Percentiles rank a stretch among this genome's conserved stretches.
Evolutionary conservation across 2,113 vertebrate genomes (phyloP).

Genomic region (Myrmophylax atrothorax): DNA sequence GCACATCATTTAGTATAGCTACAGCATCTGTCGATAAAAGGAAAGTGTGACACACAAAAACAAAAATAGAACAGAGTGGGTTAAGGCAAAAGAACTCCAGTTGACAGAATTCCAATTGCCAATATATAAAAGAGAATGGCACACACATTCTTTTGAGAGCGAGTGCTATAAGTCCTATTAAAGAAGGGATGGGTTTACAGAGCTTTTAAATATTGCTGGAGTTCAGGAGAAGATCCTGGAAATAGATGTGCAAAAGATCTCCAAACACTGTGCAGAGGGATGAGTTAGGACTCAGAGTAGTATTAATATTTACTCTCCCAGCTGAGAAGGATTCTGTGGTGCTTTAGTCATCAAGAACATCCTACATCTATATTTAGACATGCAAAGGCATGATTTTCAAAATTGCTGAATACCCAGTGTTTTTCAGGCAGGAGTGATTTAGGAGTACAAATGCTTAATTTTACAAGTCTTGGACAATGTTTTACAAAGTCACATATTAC

Average conservation of each 20-base stretch:
- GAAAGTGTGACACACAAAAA: neutral
- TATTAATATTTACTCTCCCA: slow-evolving; percentile 23
- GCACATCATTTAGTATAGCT: neutral
- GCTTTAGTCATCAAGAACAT: neutral
- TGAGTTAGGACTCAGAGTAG: neutral
- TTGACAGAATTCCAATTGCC: slow-evolving; percentile 34
- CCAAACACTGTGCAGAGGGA: neutral
- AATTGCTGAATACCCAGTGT: neutral
- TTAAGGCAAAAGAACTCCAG: neutral
- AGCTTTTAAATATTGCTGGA: slow-evolving; percentile 12
- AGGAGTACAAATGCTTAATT: slow-evolving; percentile 1
- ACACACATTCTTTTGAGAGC: neutral
- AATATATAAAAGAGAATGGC: neutral
- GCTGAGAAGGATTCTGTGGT: neutral
- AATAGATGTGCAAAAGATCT: neutral
- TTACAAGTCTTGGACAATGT: neutral
- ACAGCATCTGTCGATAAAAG: neutral
- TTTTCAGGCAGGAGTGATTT: slow-evolving; percentile 21
- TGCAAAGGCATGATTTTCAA: neutral
- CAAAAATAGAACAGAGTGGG: neutral
- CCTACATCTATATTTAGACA: neutral
- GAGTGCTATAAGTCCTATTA: neutral
- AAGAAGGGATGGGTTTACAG: slow-evolving; percentile 9
- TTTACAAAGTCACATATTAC: neutral
- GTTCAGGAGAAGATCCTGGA: neutral